Evolutionary conservation across 2,113 vertebrate species (phyloP).

Genomic region (Chionomys nivalis): DNA sequence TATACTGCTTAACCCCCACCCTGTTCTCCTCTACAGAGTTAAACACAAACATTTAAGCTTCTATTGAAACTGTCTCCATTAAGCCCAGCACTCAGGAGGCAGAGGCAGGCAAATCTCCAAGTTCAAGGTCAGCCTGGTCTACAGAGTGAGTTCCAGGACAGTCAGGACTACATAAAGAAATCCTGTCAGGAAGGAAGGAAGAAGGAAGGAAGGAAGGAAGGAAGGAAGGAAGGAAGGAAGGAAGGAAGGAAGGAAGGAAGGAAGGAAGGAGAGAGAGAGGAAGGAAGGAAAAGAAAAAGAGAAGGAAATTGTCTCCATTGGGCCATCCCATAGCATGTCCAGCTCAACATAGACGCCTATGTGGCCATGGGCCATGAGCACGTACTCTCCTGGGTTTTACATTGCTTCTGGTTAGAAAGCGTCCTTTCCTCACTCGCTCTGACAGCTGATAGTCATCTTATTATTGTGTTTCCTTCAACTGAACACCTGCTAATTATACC

Average conservation of each 20-base stretch:
- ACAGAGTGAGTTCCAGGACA: background rate
- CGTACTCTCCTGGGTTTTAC: background rate
- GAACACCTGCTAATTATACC: constrained; percentile 19
- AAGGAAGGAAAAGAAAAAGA: background rate
- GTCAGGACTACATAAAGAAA: background rate
- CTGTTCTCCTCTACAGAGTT: background rate
- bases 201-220: no score
- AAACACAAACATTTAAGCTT: background rate
- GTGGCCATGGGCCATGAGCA: background rate
- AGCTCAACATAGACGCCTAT: no score
- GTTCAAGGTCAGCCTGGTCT: background rate
- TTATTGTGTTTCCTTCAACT: background rate
- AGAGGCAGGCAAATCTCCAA: background rate
- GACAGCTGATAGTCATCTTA: background rate
- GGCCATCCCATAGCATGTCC: background rate
- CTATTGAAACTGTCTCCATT: background rate
- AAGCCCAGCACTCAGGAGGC: background rate
- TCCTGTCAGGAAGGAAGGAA: background rate
- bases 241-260: no score
- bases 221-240: accelerated
- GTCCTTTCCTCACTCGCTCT: no score
- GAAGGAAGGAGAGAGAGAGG: accelerated
- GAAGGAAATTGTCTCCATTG: background rate
- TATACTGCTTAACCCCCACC: background rate
- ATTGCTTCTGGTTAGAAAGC: background rate